A percentile compares a stretch with the other conserved stretches of the same genome.
Evolutionary conservation across 2,888 invertebrate genomes (phyloP).

Genomic region (Aricia artaxerxes): DNA sequence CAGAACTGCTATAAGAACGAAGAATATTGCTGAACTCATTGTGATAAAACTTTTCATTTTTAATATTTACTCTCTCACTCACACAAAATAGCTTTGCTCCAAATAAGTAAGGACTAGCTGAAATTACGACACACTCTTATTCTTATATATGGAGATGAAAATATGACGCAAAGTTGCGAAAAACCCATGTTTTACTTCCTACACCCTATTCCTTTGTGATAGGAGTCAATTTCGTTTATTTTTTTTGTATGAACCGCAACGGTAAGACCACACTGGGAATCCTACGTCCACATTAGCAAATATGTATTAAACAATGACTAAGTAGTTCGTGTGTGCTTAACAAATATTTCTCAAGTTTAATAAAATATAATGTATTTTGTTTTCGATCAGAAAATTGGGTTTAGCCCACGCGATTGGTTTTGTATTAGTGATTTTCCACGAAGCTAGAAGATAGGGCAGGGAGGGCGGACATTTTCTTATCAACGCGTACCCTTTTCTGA

Average conservation of each 20-base stretch:
- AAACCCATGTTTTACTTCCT: neutral
- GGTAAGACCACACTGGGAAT: neutral
- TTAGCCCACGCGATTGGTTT: neutral
- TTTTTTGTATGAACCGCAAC: neutral
- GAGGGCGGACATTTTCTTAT: no score
- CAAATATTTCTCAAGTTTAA: neutral
- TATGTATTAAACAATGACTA: constrained; percentile 27
- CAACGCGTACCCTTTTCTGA: no score
- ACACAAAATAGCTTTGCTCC: neutral
- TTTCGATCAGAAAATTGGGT: neutral
- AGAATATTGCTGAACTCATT: neutral
- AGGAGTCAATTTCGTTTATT: neutral
- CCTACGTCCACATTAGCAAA: neutral
- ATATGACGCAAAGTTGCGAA: neutral
- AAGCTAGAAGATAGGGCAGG: neutral
- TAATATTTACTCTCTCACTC: no score
- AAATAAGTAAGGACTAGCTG: neutral
- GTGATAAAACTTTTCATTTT: neutral
- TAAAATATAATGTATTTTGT: neutral
- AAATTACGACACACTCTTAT: neutral
- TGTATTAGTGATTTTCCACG: neutral
- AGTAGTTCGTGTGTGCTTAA: constrained; percentile 11
- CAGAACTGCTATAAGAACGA: neutral
- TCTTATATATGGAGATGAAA: constrained; percentile 19
- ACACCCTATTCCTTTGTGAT: neutral